These are phyloP conservation scores for Tachysurus fulvidraco DNA, from an alignment of 2,113 vertebrate species.

Conservation along the genomic window DNA sequence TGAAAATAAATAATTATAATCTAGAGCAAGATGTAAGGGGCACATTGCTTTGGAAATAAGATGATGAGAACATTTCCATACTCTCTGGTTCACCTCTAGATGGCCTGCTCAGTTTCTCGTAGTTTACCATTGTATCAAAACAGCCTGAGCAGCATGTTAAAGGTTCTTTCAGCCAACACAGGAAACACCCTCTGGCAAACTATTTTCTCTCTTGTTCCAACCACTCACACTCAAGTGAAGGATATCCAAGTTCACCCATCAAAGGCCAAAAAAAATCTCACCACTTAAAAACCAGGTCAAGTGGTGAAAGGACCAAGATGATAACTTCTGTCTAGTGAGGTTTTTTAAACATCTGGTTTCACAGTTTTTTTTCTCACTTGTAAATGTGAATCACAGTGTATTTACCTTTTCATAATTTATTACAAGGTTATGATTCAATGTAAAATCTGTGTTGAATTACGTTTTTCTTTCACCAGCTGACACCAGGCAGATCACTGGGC, in stretches of 20 bases:
- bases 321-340: slow-evolving; percentile 66
- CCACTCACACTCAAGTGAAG: slow-evolving; percentile 40
- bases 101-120: slow-evolving; percentile 11
- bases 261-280: slow-evolving; percentile 57
- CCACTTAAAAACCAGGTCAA: slow-evolving; percentile 64
- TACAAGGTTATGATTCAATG: neutral
- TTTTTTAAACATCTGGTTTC: slow-evolving; percentile 48
- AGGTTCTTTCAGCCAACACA: slow-evolving; percentile 19
- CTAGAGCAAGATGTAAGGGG: slow-evolving; percentile 24
- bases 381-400: neutral
- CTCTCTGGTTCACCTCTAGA: slow-evolving; percentile 28
- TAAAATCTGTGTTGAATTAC: slow-evolving; percentile 32
- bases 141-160: slow-evolving; percentile 30
- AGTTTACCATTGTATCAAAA: slow-evolving; percentile 20
- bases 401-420: slow-evolving; percentile 14
- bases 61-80: slow-evolving; percentile 21
- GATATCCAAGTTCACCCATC: slow-evolving; percentile 61
- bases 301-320: slow-evolving; percentile 58
- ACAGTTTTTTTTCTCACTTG: neutral
- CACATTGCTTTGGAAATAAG: slow-evolving; percentile 12
- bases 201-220: slow-evolving; percentile 35
- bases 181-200: slow-evolving; percentile 25
- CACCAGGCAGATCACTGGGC: slow-evolving; percentile 64
- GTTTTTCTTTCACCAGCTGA: slow-evolving; percentile 19
- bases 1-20: slow-evolving; percentile 41